These are phyloP conservation scores for Neoniphon sammara DNA, from an alignment of 2,797 vertebrate species.

Conservation along the genomic window DNA sequence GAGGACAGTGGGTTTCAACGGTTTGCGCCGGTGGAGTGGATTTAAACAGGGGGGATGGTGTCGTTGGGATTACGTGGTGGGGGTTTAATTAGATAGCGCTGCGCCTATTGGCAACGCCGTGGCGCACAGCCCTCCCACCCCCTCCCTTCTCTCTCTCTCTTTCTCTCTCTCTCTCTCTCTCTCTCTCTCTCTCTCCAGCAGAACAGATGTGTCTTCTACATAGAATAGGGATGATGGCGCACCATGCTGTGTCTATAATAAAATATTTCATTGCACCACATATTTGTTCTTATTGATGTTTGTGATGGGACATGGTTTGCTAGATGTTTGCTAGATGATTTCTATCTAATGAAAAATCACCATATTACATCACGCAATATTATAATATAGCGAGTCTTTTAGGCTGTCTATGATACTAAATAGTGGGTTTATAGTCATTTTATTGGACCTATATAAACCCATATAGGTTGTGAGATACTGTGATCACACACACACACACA, in stretches of 20 bases:
- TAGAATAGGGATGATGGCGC: constrained; percentile 17
- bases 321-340: too few relatives aligned
- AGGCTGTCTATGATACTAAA: not conserved
- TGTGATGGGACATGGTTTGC: not conserved
- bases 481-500: not conserved
- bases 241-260: constrained; percentile 22
- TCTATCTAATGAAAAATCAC: not conserved
- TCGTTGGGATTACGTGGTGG: constrained; percentile 80
- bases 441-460: not conserved
- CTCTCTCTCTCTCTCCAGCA: constrained; percentile 10
- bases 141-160: constrained; percentile 19
- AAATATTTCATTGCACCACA: constrained; percentile 26
- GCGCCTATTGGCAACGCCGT: constrained; percentile 76
- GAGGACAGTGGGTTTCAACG: constrained; percentile 50
- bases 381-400: not conserved
- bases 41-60: constrained; percentile 81
- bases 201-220: constrained; percentile 20
- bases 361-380: not conserved
- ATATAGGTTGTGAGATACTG: constrained; percentile 1
- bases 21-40: constrained; percentile 71
- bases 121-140: constrained; percentile 61
- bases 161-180: constrained; percentile 7
- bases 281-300: constrained; percentile 3
- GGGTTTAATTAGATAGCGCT: constrained; percentile 82
- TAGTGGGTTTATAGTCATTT: not conserved